Base-by-base conservation (phyloP, 2,113 vertebrate genomes). In the Lophius piscatorius region DNA sequence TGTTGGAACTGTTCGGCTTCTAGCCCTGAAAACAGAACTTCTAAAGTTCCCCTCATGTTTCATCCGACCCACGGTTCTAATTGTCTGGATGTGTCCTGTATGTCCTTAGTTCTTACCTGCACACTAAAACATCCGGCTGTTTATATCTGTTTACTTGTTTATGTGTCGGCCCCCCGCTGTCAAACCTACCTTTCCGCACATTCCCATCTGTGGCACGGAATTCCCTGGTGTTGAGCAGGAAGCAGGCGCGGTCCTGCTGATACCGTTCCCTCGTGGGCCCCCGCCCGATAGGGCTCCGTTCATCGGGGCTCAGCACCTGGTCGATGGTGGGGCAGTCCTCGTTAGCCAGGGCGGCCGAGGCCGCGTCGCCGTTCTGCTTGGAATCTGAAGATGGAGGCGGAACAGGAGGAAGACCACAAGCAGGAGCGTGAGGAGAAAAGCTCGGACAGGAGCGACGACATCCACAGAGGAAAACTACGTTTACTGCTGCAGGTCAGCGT, bases 311-410 rank as follows among this genome's bases (percentile, higher is more conserved):
- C 71, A 96, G 83, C 72, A 94, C 94, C 89, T 96, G 95, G 91
- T 96, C 95, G 14, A 96, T 97, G 65, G 94, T 94, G 1, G 94
- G 94, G 74, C 94, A 96, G 87, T 97, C 95, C 86, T 97, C 94
- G 0, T 95, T 95, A 36, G 95, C 95, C 63, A 96, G 71, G 0
- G 95, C 95, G 2, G 94, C 94, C 0, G 92, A 94, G 4, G 95
- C 94, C 3, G 95, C 94, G 10, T 96, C 94, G 11, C 95, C 95
- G 0, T 96, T 97, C 86, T 94, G 93, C 82, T 94, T 94, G 20
- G 93, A 92, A 83, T 93, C 93, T 94, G 47, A 6, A 12, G 42
- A 18, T 35, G 22, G 14, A 38, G 41, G 21, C 34, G 33, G n/a
- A 44, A n/a, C 23, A n/a, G 11, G 6, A 22, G 12, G 28, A 9